Evolutionary conservation across 2,113 vertebrate species (phyloP).

Genomic region (Erythrolamprus reginae): DNA sequence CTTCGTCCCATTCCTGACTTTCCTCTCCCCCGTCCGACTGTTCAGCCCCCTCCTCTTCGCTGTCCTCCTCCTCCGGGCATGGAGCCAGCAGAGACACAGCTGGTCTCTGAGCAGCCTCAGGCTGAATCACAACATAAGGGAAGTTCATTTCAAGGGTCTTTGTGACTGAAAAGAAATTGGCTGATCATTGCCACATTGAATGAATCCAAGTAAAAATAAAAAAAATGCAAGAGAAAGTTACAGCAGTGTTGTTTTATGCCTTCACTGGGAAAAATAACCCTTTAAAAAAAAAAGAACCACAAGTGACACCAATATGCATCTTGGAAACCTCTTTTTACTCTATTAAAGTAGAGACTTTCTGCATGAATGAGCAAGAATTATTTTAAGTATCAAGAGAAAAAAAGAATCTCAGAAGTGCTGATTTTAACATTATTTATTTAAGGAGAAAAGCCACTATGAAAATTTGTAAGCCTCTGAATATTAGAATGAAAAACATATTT

Average conservation of each 20-base stretch:
- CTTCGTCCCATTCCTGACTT: too few species aligned
- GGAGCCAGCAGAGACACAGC: too few species aligned
- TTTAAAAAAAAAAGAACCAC: background rate
- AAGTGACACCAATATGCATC: background rate
- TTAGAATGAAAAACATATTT: background rate
- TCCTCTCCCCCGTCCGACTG: too few species aligned
- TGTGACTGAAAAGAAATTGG: background rate
- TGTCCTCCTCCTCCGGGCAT: too few species aligned
- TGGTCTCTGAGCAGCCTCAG: too few species aligned
- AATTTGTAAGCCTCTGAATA: background rate
- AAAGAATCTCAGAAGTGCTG: background rate
- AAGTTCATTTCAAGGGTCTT: background rate
- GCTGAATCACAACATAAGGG: too few species aligned
- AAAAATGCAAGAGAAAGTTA: background rate
- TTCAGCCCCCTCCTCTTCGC: too few species aligned
- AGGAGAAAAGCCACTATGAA: background rate
- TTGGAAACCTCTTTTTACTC: background rate
- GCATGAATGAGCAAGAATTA: background rate
- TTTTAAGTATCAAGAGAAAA: background rate
- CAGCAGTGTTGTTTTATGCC: background rate
- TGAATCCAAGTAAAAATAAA: background rate
- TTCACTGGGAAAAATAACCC: background rate
- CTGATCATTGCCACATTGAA: fast-evolving
- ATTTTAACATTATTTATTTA: background rate
- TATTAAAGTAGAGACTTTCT: background rate